A percentile compares a stretch with the other conserved stretches of the same genome.
phyloP scores from a whole-genome alignment of 2,888 invertebrate species.

The Tetragnatha montana region DNA sequence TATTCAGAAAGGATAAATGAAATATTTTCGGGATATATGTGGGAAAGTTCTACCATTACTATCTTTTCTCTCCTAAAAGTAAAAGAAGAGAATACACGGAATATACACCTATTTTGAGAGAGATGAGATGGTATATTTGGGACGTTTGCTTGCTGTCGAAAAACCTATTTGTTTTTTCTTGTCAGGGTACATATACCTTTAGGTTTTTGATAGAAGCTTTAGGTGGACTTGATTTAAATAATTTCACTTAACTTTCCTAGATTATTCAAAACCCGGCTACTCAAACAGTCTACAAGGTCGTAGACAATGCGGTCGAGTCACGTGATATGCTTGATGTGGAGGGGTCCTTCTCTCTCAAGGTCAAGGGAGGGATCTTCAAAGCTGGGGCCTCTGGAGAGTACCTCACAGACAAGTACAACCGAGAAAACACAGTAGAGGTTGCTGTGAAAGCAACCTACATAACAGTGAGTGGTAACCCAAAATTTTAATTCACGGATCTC shows the following conservation, averaged over 20 bases:
- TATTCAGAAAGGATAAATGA: no score
- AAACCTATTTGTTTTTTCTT: no score
- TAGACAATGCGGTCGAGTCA: constrained; percentile 51
- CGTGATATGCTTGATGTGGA: constrained; percentile 64
- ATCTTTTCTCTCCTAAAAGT: no score
- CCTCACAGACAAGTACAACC: constrained; percentile 47
- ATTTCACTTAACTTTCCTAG: constrained; percentile 20
- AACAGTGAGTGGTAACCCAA: constrained; percentile 17
- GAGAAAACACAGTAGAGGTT: constrained; percentile 65
- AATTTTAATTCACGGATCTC: no score
- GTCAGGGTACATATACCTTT: background rate
- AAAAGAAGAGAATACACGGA: no score
- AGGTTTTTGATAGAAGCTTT: background rate
- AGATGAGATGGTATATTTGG: no score
- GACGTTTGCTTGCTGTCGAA: no score
- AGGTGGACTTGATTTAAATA: background rate
- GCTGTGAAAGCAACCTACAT: constrained; percentile 48
- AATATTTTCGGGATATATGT: no score
- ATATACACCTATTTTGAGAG: no score
- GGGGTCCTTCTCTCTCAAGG: constrained; percentile 63
- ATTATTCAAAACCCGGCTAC: constrained; percentile 58
- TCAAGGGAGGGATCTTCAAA: constrained; percentile 64
- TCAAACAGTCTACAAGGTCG: constrained; percentile 52
- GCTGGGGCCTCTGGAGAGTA: constrained; percentile 65
- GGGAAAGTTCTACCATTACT: no score